Evolutionary conservation across 2,797 vertebrate species (phyloP).

Genomic region (Botia almorhae): DNA sequence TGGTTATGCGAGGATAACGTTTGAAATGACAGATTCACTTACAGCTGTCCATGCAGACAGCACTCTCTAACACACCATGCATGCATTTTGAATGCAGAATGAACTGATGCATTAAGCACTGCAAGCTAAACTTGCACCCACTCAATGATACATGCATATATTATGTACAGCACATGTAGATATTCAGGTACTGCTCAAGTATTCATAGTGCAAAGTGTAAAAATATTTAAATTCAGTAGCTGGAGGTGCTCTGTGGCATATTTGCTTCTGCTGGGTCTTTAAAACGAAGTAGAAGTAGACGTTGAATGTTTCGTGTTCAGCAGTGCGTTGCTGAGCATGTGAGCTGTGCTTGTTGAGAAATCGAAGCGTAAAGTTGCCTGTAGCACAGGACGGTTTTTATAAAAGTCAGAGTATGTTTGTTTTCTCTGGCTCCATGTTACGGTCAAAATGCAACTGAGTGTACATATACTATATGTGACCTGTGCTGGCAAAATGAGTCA

Average conservation of each 20-base stretch:
- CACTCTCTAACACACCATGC: not conserved
- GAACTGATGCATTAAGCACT: slow-evolving; percentile 10
- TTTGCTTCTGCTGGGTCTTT: not conserved
- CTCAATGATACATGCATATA: slow-evolving; percentile 20
- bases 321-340: not conserved
- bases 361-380: not conserved
- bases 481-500: not conserved
- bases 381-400: not conserved
- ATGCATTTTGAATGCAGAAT: slow-evolving; percentile 24
- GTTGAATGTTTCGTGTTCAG: not conserved
- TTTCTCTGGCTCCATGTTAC: not conserved
- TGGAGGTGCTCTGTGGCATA: not conserved
- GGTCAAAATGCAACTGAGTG: too few relatives aligned
- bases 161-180: slow-evolving; percentile 7
- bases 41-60: slow-evolving; percentile 1
- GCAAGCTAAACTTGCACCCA: slow-evolving; percentile 19
- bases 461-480: not conserved
- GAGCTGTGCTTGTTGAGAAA: not conserved
- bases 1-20: slow-evolving; percentile 42
- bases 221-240: slow-evolving; percentile 16
- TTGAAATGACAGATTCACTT: slow-evolving; percentile 41
- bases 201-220: slow-evolving; percentile 5
- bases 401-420: not conserved
- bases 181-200: slow-evolving; percentile 8
- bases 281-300: not conserved